Evolutionary conservation across 2,797 vertebrate genomes (phyloP), one percentile per base, ranked within the genome.

Genomic region (Myripristis jacobus): DNA sequence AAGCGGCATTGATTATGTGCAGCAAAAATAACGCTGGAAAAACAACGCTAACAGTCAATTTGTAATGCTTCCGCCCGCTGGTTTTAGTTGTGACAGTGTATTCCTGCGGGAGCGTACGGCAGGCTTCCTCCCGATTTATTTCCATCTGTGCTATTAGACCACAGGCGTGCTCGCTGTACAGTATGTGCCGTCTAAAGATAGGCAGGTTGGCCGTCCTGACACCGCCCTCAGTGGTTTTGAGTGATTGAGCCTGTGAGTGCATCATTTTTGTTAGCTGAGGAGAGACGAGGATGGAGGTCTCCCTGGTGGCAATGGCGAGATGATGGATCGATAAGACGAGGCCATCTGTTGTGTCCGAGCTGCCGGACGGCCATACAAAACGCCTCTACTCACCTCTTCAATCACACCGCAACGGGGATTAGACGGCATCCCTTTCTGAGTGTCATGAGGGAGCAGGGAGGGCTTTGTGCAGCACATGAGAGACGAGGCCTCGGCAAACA

Each of bases 21-120:
- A 18, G 60, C 63, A 44, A 65, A 82, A 84, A 75, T 36, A 60
- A 77, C 66, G 61, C 70, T 56, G 57, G 54, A 27, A 29, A 59
- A 79, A 74, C 82, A 51, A 60, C 27, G 73, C 29, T 53, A 47
- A 41, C 61, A 59, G 71, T 56, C 81, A 70, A 3, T 80, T 29
- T 51, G 79, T 61, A 18, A 2, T 52, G 73, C 74, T 64, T 58
- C n/a, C 27, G 2, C 8, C 69, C 29, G 25, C 6, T 10, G 19
- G 55, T 27, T 54, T 54, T 31, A 2, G 11, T 38, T 21, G 67
- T 56, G 38, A 50, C 29, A 0, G 8, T 43, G n/a, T 24, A 34
- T 55, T 53, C 48, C 73, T 57, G 9, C 22, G 7, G 67, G 57
- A 27, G 1, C 12, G 36, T 48, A 2, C 56, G 24, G 52, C 50